Conservation (phyloP, 2,113 vertebrate species). For the Bujurquina vittata region DNA sequence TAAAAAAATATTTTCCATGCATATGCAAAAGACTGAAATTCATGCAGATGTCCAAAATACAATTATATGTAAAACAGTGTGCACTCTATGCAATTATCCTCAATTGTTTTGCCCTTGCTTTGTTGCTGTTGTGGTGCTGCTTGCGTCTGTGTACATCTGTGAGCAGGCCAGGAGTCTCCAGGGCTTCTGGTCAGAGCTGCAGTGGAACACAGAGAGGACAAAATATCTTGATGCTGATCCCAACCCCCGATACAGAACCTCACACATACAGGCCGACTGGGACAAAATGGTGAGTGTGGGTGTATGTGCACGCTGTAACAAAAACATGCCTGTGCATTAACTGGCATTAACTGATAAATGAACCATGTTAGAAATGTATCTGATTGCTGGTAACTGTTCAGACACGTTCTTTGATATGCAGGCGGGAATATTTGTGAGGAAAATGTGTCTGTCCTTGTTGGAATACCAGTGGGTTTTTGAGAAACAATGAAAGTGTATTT, state of each 20-base stretch:
- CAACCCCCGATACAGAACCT: slow-evolving; percentile 82
- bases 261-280: slow-evolving; percentile 81
- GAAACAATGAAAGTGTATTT: slow-evolving; percentile 7
- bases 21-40: not conserved
- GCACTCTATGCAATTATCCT: slow-evolving; percentile 2
- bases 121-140: slow-evolving; percentile 16
- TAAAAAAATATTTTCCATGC: not conserved
- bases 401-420: not conserved
- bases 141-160: slow-evolving; percentile 26
- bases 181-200: slow-evolving; percentile 92
- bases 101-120: slow-evolving; percentile 45
- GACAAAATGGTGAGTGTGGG: slow-evolving; percentile 62
- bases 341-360: not conserved
- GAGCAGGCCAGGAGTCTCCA: slow-evolving; percentile 79
- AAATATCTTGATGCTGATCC: slow-evolving; percentile 84
- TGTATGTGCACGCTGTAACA: not conserved
- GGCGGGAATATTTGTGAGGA: not conserved
- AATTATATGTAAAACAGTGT: not conserved
- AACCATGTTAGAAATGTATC: not conserved
- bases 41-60: not conserved
- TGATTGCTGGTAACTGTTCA: not conserved
- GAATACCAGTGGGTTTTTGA: slow-evolving; percentile 5
- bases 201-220: slow-evolving; percentile 85
- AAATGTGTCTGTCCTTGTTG: slow-evolving; percentile 8
- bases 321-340: not conserved